A percentile compares a stretch with the other conserved stretches of the same genome.
These are phyloP conservation scores for Gymnogyps californianus DNA, from an alignment of 2,113 vertebrate genomes.

Conservation along the genomic window DNA sequence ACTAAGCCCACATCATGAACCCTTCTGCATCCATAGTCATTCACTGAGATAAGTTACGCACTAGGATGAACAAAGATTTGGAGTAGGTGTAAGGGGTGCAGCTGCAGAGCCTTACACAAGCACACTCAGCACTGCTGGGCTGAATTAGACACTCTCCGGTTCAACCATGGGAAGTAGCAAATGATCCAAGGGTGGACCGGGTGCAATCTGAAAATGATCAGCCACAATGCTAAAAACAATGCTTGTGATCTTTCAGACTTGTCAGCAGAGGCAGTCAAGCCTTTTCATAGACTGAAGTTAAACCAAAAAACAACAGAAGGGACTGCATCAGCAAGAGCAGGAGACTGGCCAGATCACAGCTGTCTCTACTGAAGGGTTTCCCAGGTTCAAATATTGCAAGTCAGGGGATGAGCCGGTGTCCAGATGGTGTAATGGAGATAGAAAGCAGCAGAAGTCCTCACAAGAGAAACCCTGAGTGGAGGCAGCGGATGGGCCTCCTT, in stretches of 20 bases:
- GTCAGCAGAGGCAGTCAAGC: background rate
- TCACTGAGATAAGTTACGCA: background rate
- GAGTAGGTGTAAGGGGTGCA: background rate
- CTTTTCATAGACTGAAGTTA: background rate
- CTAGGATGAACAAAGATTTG: background rate
- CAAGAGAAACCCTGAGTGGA: background rate
- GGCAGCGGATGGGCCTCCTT: background rate
- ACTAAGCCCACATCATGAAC: background rate
- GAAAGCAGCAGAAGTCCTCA: background rate
- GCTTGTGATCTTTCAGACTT: background rate
- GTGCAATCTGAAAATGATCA: background rate
- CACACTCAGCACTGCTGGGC: rapidly evolving
- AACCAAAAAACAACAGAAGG: background rate
- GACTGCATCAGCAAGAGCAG: background rate
- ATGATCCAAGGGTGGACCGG: background rate
- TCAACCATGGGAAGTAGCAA: background rate
- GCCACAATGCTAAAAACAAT: background rate
- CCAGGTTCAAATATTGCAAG: background rate
- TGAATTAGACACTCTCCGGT: background rate
- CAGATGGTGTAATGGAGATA: background rate
- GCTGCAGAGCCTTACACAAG: background rate
- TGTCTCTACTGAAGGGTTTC: background rate
- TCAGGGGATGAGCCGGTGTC: background rate
- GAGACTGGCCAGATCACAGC: background rate
- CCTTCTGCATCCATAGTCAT: background rate